Evolutionary conservation across 2,113 vertebrate genomes (phyloP).

Genomic region (Zingel zingel): DNA sequence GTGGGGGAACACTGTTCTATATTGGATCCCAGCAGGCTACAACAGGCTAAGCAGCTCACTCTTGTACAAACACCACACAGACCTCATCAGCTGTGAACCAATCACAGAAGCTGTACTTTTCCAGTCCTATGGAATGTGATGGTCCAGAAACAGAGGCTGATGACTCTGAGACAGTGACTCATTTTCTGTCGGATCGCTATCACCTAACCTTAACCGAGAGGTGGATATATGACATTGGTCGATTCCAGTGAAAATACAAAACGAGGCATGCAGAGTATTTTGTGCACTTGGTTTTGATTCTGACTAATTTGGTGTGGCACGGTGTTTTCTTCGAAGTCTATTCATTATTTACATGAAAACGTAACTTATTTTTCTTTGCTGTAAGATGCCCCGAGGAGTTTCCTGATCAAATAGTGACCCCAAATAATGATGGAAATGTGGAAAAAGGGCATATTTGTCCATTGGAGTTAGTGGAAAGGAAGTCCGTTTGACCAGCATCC

Average conservation of each 20-base stretch:
- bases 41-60: slow-evolving; percentile 51
- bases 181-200: background rate
- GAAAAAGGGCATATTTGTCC: background rate
- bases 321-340: no score
- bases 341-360: background rate
- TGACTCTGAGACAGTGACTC: slow-evolving; percentile 18
- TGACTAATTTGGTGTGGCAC: background rate
- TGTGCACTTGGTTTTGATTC: background rate
- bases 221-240: background rate
- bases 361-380: background rate
- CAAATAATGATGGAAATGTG: slow-evolving; percentile 20
- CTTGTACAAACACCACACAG: slow-evolving; percentile 2
- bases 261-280: background rate
- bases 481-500: background rate
- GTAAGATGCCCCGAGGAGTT: background rate
- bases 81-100: slow-evolving; percentile 13
- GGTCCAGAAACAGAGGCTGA: slow-evolving; percentile 4
- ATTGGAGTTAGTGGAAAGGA: slow-evolving; percentile 19
- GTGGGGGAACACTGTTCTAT: background rate
- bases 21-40: slow-evolving; percentile 45
- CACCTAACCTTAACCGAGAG: background rate
- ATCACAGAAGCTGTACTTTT: slow-evolving; percentile 42
- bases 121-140: slow-evolving; percentile 2
- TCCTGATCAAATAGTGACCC: slow-evolving; percentile 1
- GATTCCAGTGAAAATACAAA: slow-evolving; percentile 7